Percentiles rank a stretch among this genome's conserved stretches.
Conservation (phyloP, 1,140 invertebrate genomes). For the Meloidogyne chitwoodi region DNA sequence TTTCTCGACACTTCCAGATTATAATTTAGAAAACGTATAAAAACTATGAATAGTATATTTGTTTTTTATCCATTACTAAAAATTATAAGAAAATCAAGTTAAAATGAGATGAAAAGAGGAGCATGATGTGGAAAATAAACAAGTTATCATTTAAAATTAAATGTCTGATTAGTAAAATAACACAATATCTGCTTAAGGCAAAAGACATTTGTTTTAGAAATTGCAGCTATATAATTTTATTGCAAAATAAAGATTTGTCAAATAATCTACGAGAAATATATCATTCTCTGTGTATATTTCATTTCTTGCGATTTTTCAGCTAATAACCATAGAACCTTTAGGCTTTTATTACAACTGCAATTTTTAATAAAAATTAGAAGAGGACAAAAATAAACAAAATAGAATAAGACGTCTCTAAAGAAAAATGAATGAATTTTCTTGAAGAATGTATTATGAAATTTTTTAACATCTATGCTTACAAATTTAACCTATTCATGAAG, state of each 20-base stretch:
- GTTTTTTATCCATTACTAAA: not conserved
- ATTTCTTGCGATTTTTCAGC: too few relatives aligned
- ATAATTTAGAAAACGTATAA: not conserved
- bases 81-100: not conserved
- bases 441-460: not conserved
- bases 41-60: not conserved
- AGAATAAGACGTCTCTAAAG: not conserved
- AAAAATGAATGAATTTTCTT: not conserved
- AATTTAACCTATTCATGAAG: not conserved
- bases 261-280: too few relatives aligned
- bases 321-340: too few relatives aligned
- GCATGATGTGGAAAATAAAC: not conserved
- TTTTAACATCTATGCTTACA: not conserved
- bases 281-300: too few relatives aligned
- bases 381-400: not conserved
- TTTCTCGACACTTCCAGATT: not conserved
- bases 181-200: not conserved
- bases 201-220: not conserved
- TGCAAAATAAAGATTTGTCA: too few relatives aligned
- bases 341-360: not conserved
- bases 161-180: not conserved
- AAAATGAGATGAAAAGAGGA: not conserved
- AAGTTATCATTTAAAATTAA: not conserved
- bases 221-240: not conserved
- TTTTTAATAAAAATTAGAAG: not conserved